phyloP scores from a whole-genome alignment of 2,797 vertebrate genomes.

The Podarcis siculus region DNA sequence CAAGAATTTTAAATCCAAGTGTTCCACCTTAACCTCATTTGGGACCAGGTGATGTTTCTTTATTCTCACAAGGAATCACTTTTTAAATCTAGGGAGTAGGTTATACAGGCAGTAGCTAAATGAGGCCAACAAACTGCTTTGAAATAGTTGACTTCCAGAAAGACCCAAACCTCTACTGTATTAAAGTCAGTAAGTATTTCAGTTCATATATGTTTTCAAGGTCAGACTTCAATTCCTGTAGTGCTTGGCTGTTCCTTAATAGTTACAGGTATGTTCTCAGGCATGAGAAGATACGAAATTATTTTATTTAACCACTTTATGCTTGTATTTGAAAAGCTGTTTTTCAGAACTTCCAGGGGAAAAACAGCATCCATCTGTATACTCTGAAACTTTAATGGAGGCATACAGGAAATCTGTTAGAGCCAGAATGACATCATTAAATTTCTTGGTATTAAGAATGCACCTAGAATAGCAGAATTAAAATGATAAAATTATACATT shows the following conservation, averaged over 20 bases:
- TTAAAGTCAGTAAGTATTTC: not conserved
- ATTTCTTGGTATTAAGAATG: not conserved
- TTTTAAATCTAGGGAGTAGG: slow-evolving; percentile 44
- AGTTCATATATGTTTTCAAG: not conserved
- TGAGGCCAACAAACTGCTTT: slow-evolving; percentile 25
- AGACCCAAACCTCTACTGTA: not conserved
- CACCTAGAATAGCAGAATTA: not conserved
- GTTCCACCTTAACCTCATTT: not conserved
- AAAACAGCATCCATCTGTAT: not conserved
- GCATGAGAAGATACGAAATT: slow-evolving; percentile 12
- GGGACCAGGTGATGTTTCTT: slow-evolving; percentile 34
- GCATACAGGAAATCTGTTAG: not conserved
- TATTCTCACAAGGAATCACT: slow-evolving; percentile 66
- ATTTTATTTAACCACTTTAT: slow-evolving; percentile 27
- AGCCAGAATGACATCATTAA: not conserved
- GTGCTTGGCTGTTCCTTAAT: slow-evolving; percentile 33
- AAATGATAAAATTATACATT: not conserved
- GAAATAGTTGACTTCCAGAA: not conserved
- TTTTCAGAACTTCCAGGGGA: not conserved
- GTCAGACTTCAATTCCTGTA: slow-evolving; percentile 17
- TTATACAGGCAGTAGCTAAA: slow-evolving; percentile 23
- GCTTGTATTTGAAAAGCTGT: not conserved
- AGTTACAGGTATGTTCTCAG: slow-evolving; percentile 32
- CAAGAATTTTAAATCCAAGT: not conserved
- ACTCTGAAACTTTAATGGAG: not conserved